A percentile compares a stretch with the other conserved stretches of the same genome.
Conservation (phyloP, 2,797 vertebrate genomes). For the Sitta carolinensis region DNA sequence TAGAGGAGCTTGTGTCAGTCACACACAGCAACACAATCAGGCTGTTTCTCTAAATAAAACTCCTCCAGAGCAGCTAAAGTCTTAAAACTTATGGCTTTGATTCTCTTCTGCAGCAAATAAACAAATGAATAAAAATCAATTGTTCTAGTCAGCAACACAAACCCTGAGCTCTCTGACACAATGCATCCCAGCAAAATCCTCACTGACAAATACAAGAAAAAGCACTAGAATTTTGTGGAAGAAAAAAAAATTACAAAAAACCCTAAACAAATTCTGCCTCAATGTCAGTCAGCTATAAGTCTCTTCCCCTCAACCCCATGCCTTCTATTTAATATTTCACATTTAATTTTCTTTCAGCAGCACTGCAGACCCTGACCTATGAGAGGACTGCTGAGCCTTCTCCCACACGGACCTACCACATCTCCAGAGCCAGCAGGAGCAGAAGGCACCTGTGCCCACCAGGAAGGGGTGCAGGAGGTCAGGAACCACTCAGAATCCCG, state of each 20-base stretch:
- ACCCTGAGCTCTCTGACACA: neutral
- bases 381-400: neutral
- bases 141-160: constrained; percentile 17
- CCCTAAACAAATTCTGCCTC: neutral
- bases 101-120: constrained; percentile 1
- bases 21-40: neutral
- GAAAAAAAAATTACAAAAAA: neutral
- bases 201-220: constrained; percentile 9
- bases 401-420: neutral
- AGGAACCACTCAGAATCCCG: neutral
- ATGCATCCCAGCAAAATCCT: neutral
- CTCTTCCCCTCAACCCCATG: neutral
- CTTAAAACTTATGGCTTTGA: neutral
- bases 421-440: neutral
- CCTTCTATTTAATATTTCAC: neutral
- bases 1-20: neutral
- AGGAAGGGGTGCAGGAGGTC: neutral
- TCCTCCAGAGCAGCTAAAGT: constrained; percentile 9
- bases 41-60: constrained; percentile 7
- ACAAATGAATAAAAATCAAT: constrained; percentile 56
- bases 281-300: neutral
- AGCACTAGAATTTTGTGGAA: neutral
- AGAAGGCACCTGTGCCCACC: neutral
- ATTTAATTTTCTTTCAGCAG: neutral
- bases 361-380: neutral